Conservation (phyloP, 2,113 vertebrate species). For the Anoplopoma fimbria region DNA sequence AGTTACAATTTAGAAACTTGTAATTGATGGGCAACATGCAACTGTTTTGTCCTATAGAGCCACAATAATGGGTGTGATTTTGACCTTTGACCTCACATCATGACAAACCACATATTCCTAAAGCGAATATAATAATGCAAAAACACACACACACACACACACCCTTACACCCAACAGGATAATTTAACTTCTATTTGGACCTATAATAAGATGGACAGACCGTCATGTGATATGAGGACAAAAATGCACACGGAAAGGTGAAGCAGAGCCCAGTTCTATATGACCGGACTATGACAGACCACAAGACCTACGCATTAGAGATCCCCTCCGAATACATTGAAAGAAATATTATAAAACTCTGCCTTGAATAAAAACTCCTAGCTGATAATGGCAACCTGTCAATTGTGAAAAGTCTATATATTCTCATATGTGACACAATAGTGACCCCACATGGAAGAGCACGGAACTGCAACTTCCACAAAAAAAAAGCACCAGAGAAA, state of each 20-base stretch:
- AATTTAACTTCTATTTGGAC: background rate
- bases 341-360: background rate
- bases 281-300: background rate
- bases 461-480: background rate
- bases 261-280: background rate
- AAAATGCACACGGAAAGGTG: background rate
- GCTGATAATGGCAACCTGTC: background rate
- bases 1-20: background rate
- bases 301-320: background rate
- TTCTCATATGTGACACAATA: constrained; percentile 7
- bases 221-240: background rate
- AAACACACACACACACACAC: background rate
- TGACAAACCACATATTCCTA: background rate
- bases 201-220: background rate
- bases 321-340: background rate
- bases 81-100: constrained; percentile 5
- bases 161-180: background rate
- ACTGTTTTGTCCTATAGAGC: background rate
- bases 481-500: background rate
- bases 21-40: too few relatives aligned
- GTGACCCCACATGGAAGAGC: constrained; percentile 36
- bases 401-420: background rate
- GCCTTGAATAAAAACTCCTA: background rate
- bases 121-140: background rate
- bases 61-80: background rate